phyloP scores from a whole-genome alignment of 2,888 invertebrate genomes.

The Ennomos fuscantarius region DNA sequence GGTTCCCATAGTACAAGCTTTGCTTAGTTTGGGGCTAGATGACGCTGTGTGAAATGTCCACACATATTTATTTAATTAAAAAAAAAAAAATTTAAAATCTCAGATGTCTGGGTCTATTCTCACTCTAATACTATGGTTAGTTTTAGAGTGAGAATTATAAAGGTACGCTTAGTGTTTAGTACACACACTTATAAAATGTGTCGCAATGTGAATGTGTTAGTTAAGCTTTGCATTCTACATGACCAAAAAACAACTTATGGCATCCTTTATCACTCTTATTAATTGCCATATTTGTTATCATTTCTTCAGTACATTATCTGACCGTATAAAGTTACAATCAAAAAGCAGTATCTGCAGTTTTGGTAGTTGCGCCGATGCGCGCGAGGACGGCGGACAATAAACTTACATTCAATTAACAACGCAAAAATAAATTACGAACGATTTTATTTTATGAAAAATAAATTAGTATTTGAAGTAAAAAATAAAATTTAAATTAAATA shows the following conservation, averaged over 20 bases:
- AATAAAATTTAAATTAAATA: neutral
- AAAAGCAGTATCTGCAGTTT: slow-evolving; percentile 39
- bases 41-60: too few species aligned
- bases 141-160: too few species aligned
- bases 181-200: too few species aligned
- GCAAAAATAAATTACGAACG: neutral
- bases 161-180: too few species aligned
- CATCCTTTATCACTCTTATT: slow-evolving; percentile 10
- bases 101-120: too few species aligned
- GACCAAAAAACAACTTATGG: neutral
- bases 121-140: too few species aligned
- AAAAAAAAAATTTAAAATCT: too few species aligned
- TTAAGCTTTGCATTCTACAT: neutral
- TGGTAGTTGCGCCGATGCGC: slow-evolving; percentile 28
- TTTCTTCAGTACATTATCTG: slow-evolving; percentile 42
- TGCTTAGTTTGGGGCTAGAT: too few species aligned
- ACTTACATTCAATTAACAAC: slow-evolving; percentile 4
- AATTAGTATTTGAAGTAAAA: too few species aligned
- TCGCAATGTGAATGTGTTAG: slow-evolving; percentile 9
- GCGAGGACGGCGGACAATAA: slow-evolving; percentile 24
- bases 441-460: neutral
- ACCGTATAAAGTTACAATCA: slow-evolving; percentile 47
- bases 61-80: too few species aligned
- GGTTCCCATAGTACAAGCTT: too few species aligned
- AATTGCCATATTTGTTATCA: slow-evolving; percentile 28